Conservation (phyloP, 2,797 vertebrate genomes). For the Lindbergichthys nudifrons region DNA sequence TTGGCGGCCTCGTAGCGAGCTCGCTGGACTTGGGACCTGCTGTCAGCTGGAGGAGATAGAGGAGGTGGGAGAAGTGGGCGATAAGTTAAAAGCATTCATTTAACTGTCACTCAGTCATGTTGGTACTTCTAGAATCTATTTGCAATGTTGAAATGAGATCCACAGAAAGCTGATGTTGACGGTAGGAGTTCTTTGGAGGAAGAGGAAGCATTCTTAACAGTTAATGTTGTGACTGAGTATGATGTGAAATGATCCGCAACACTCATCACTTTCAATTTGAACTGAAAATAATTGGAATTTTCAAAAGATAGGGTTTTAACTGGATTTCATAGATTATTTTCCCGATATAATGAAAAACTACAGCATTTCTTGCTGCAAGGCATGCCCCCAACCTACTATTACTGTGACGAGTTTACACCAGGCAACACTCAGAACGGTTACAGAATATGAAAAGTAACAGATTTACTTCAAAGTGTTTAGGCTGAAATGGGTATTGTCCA, state of each 20-base stretch:
- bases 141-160: not conserved
- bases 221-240: not conserved
- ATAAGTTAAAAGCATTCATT: not conserved
- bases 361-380: not conserved
- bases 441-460: not conserved
- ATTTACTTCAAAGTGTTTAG: not conserved
- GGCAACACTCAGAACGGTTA: not conserved
- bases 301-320: not conserved
- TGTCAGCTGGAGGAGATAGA: conserved; percentile 87
- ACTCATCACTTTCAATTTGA: conserved; percentile 1
- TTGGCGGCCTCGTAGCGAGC: conserved; percentile 97
- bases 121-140: not conserved
- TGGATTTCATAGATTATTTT: not conserved
- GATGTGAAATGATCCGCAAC: not conserved
- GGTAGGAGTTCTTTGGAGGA: not conserved
- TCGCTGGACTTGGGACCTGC: conserved; percentile 96
- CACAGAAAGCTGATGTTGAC: not conserved
- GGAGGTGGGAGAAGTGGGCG: not conserved
- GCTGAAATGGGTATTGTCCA: not conserved
- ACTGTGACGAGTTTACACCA: not conserved
- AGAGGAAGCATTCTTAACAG: conserved; percentile 11
- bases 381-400: not conserved
- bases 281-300: not conserved
- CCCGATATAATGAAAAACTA: not conserved
- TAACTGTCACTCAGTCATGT: not conserved